Conservation (phyloP, 2,888 invertebrate genomes). For the Aspidiotus destructor region DNA sequence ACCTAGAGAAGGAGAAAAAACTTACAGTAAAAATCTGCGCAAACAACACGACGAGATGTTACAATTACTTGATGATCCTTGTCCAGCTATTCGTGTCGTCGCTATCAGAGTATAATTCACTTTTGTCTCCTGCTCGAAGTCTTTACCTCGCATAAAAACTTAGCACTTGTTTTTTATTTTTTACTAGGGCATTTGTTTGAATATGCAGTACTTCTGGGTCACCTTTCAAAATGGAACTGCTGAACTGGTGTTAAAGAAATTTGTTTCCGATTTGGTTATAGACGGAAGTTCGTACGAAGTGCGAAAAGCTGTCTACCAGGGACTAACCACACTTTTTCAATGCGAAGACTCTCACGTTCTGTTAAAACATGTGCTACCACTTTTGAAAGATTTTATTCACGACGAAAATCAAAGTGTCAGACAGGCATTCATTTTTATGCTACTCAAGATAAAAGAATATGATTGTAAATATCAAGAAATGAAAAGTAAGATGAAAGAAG, state of each 20-base stretch:
- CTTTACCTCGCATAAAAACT: neutral
- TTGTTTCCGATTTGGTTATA: constrained; percentile 26
- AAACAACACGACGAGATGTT: constrained; percentile 38
- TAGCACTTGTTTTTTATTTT: neutral
- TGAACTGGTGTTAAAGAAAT: constrained; percentile 27
- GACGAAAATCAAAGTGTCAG: constrained; percentile 39
- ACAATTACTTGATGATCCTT: constrained; percentile 38
- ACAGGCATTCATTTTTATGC: constrained; percentile 37
- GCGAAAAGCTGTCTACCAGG: constrained; percentile 37
- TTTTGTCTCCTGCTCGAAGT: no score
- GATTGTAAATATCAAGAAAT: no score
- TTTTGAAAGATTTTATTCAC: constrained; percentile 36
- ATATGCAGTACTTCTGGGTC: constrained; percentile 34
- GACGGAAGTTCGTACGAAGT: constrained; percentile 34
- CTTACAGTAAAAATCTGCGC: constrained; percentile 36
- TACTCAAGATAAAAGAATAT: constrained; percentile 36
- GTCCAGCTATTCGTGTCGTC: constrained; percentile 38
- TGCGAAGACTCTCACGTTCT: constrained; percentile 33
- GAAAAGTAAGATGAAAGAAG: no score
- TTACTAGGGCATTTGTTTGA: constrained; percentile 31
- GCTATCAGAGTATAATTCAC: constrained; percentile 37
- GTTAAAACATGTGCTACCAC: constrained; percentile 35
- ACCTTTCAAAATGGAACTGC: constrained; percentile 33
- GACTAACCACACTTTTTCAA: constrained; percentile 36
- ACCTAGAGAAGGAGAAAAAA: constrained; percentile 35